phyloP scores from a whole-genome alignment of 2,888 invertebrate genomes.

The Frankliniella fusca region DNA sequence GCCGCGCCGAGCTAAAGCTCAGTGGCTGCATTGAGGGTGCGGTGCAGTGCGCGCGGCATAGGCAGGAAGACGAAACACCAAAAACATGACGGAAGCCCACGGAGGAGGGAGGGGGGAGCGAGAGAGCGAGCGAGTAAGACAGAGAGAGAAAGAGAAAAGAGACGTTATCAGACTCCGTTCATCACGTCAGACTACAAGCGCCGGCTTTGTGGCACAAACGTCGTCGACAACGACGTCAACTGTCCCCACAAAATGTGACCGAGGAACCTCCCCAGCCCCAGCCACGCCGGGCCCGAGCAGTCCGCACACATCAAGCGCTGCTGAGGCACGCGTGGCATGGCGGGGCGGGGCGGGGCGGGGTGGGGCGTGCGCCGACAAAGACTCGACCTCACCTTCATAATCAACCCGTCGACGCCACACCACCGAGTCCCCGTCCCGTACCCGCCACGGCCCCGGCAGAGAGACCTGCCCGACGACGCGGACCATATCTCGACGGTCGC shows the following conservation, averaged over 20 bases:
- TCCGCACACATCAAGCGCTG: not conserved
- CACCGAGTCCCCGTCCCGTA: not conserved
- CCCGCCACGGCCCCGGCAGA: not conserved
- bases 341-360: not conserved
- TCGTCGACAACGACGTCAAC: slow-evolving; percentile 22
- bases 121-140: slow-evolving; percentile 36
- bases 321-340: not conserved
- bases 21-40: too few species aligned
- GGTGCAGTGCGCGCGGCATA: too few species aligned
- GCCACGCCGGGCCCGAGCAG: not conserved
- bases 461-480: not conserved
- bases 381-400: not conserved
- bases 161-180: not conserved
- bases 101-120: slow-evolving; percentile 35
- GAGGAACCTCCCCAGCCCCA: not conserved
- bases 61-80: too few species aligned
- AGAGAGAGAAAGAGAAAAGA: slow-evolving; percentile 32
- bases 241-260: slow-evolving; percentile 24
- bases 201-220: slow-evolving; percentile 22
- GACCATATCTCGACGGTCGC: not conserved
- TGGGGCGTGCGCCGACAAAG: slow-evolving; percentile 10
- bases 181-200: slow-evolving; percentile 16
- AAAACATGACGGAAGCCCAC: slow-evolving; percentile 33
- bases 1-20: too few species aligned
- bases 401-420: not conserved